Conservation (phyloP, 2,888 invertebrate genomes). For the Chrysotoxum bicinctum region DNA sequence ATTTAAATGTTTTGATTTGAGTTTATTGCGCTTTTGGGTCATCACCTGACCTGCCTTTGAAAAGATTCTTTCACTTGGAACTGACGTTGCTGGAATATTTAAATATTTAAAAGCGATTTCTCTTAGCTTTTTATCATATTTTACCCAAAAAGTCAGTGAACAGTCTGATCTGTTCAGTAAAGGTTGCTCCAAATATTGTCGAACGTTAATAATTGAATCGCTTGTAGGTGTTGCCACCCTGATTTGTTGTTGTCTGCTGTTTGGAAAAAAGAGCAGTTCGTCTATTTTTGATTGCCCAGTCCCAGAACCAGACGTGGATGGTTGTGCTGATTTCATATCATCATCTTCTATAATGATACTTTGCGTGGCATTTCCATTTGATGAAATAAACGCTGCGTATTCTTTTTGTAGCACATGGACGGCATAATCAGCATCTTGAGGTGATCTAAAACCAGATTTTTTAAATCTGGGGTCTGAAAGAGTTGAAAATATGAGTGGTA, state of each 20-base stretch:
- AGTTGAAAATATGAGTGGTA: not conserved
- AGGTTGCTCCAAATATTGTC: conserved; percentile 8
- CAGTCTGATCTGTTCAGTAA: not conserved
- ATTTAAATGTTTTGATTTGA: too few relatives aligned
- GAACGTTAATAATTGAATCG: conserved; percentile 3
- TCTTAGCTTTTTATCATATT: not conserved
- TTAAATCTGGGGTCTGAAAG: conserved; percentile 6
- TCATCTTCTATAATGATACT: not conserved
- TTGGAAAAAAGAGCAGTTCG: not conserved
- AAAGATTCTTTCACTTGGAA: too few relatives aligned
- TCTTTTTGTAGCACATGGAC: conserved; percentile 1
- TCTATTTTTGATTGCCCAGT: not conserved
- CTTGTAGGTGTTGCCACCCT: not conserved
- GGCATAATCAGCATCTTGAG: conserved; percentile 4
- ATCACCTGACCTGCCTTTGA: conserved; percentile 9
- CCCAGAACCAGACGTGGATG: not conserved
- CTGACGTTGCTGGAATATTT: not conserved
- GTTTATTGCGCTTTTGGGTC: not conserved
- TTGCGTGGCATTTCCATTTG: not conserved
- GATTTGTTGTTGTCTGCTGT: not conserved
- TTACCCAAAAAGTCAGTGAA: not conserved
- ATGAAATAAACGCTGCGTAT: conserved; percentile 4
- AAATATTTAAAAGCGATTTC: conserved; percentile 3
- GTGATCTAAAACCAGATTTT: not conserved
- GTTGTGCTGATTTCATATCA: conserved; percentile 3